phyloP scores from a whole-genome alignment of 1,140 invertebrate genomes.

The Apis mellifera region Amel_HAv3.1 CM009931.2:2852501-2853000 shows the following conservation, averaged over 20 bases:
- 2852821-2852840: neutral
- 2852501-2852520: no score
- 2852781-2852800: neutral
- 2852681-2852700: neutral
- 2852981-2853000: no score
- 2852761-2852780: neutral
- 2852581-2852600: neutral
- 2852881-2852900: no score
- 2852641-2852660: neutral
- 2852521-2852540: no score
- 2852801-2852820: neutral
- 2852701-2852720: neutral
- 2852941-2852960: no score
- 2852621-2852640: conserved; percentile 1
- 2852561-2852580: neutral
- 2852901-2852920: no score
- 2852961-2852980: no score
- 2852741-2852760: neutral
- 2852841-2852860: no score
- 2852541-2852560: neutral
- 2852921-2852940: no score
- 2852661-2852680: neutral
- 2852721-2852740: neutral
- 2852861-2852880: no score
- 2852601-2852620: neutral